These are phyloP conservation scores for Microcebus ravelobensis DNA, from an alignment of 2,113 vertebrate genomes.

Conservation along the genomic window DNA sequence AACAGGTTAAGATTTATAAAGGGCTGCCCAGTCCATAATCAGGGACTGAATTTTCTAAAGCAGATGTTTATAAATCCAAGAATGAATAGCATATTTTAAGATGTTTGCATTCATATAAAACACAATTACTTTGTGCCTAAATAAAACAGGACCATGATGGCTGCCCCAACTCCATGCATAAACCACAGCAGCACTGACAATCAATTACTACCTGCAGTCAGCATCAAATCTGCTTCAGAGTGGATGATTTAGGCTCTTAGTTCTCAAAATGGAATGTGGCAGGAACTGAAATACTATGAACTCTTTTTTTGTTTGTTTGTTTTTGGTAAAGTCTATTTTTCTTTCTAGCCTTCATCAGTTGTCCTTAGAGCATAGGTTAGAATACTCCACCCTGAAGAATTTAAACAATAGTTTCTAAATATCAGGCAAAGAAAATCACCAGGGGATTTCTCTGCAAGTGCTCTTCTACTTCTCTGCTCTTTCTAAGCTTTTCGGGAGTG, in stretches of 20 bases:
- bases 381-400: not conserved
- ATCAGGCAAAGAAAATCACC: slow-evolving; percentile 41
- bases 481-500: slow-evolving; percentile 57
- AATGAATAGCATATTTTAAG: not conserved
- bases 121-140: not conserved
- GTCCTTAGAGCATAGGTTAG: not conserved
- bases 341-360: not conserved
- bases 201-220: not conserved
- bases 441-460: not conserved
- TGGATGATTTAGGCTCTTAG: not conserved
- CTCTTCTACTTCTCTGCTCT: slow-evolving; percentile 32
- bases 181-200: not conserved
- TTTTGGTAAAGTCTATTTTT: not conserved
- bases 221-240: not conserved
- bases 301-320: too few species aligned
- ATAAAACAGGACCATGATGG: not conserved
- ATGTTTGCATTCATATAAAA: not conserved
- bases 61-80: slow-evolving; percentile 6
- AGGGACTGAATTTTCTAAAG: not conserved
- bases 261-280: not conserved
- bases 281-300: not conserved
- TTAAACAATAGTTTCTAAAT: slow-evolving; percentile 30
- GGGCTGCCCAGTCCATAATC: not conserved
- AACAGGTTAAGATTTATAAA: not conserved
- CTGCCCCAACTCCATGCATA: not conserved